These are phyloP conservation scores for Bacillus rossius DNA, from an alignment of 1,140 invertebrate genomes.

Conservation along the genomic window DNA sequence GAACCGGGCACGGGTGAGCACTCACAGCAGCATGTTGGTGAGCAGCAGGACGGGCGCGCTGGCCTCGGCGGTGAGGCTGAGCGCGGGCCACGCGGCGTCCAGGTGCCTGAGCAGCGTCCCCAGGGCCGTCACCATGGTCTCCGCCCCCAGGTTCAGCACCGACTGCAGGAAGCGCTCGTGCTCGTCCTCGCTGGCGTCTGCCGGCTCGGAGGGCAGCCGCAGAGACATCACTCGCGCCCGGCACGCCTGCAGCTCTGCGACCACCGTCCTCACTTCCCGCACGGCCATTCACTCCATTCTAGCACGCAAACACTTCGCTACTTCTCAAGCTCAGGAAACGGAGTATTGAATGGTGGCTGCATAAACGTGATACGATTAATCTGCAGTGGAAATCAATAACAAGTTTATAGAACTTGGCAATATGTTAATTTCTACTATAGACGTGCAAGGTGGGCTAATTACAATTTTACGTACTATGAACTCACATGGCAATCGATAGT, in stretches of 20 bases:
- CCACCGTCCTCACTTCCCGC: neutral
- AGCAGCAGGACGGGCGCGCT: conserved; percentile 53
- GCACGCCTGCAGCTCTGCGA: conserved; percentile 45
- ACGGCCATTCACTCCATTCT: too few species aligned
- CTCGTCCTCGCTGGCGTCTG: conserved; percentile 51
- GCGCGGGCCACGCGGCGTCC: conserved; percentile 58
- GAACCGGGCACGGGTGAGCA: conserved; percentile 17
- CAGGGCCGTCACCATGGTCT: conserved; percentile 59
- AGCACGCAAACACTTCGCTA: too few species aligned
- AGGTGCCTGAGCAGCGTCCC: conserved; percentile 69
- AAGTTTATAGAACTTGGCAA: too few species aligned
- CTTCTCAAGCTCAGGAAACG: too few species aligned
- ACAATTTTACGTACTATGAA: too few species aligned
- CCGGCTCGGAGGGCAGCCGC: conserved; percentile 53
- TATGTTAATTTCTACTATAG: too few species aligned
- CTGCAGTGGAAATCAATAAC: too few species aligned
- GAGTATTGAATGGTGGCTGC: too few species aligned
- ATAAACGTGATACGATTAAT: too few species aligned
- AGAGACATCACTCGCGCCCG: conserved; percentile 53
- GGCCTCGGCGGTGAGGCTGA: conserved; percentile 49
- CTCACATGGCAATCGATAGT: too few species aligned
- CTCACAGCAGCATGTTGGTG: conserved; percentile 59
- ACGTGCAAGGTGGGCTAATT: too few species aligned
- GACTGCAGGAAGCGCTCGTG: conserved; percentile 58
- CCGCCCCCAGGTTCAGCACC: conserved; percentile 59